Evolutionary conservation across 2,888 invertebrate genomes (phyloP), one percentile per base, ranked within the genome.

Genomic region (Orthonychiurus folsomi): DNA sequence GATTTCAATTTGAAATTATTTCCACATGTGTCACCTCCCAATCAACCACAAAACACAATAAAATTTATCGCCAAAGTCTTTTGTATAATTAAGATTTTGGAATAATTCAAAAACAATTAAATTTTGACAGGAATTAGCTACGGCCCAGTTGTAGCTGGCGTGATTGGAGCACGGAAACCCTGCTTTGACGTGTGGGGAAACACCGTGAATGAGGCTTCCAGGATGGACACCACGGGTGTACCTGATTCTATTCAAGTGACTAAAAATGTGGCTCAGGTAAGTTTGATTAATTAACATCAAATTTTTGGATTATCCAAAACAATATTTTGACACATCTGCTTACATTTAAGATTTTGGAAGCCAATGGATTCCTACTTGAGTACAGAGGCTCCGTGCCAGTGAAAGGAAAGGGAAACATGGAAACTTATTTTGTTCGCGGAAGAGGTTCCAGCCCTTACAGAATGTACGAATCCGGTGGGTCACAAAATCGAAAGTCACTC

Each of bases 141-240:
- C 76, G 95, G 95, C 0, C 90, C 93, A 0, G 80, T 94, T 21
- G 93, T 94, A 2, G 93, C 94, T 68, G 95, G 95, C 0, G 95
- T 95, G 1, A 95, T 96, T 70, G 95, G 94, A 2, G 94, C 94
- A 0, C 83, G 92, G 56, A 94, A 95, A 76, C 95, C 95, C 0
- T 93, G 94, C 66, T 96, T 92, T 78, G 95, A 95, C 77, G 92
- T 95, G 72, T 95, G 95, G 94, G 94, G 95, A 0, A 92, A 95
- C 78, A 95, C 94, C 0, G 94, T 95, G 1, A 96, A 96, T 78
- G 91, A 94, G 73, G 93, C 95, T 1, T 90, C 93, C n/a, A 82
- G 95, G 48, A 96, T 95, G 95, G 95, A 96, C 78, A 89, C 89
- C 47, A 93, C 92, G 0, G 95, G 95, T 1, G 83, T 85, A 50